Conservation (phyloP, 2,113 vertebrate species). For the Bufo gargarizans region DNA sequence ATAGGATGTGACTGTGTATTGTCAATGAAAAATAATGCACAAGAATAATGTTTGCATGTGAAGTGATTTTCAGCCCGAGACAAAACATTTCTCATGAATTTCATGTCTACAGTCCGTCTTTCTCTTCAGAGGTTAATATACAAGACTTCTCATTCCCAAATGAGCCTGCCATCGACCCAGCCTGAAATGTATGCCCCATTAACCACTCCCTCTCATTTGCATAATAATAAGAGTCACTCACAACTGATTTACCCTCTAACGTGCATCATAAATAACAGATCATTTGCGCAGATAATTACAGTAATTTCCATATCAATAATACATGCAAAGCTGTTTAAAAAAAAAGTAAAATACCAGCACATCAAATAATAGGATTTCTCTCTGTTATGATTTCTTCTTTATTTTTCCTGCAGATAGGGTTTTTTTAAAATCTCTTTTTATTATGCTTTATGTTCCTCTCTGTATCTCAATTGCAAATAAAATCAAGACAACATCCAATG, state of each 20-base stretch:
- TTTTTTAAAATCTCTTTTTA: not conserved
- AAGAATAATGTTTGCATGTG: not conserved
- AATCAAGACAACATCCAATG: constrained; percentile 44
- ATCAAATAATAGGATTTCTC: constrained; percentile 39
- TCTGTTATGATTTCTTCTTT: constrained; percentile 17
- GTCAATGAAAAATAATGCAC: not conserved
- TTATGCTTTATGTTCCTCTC: constrained; percentile 13
- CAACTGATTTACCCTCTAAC: constrained; percentile 72
- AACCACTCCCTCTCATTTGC: constrained; percentile 72
- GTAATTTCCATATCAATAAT: constrained; percentile 79
- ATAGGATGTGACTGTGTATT: not conserved
- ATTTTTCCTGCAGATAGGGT: not conserved
- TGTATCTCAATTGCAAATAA: constrained; percentile 26
- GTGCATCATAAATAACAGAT: constrained; percentile 74
- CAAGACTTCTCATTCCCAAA: constrained; percentile 71
- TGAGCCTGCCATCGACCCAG: constrained; percentile 67
- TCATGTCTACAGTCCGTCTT: constrained; percentile 9
- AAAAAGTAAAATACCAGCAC: constrained; percentile 29
- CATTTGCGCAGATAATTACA: constrained; percentile 75
- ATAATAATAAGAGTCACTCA: constrained; percentile 73
- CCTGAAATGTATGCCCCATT: constrained; percentile 73
- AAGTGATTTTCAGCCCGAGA: not conserved
- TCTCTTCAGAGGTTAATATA: constrained; percentile 37
- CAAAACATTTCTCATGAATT: not conserved
- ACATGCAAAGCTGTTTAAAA: constrained; percentile 5